Base-by-base conservation (phyloP, 2,888 invertebrate species). In the Andrena fulva region DNA sequence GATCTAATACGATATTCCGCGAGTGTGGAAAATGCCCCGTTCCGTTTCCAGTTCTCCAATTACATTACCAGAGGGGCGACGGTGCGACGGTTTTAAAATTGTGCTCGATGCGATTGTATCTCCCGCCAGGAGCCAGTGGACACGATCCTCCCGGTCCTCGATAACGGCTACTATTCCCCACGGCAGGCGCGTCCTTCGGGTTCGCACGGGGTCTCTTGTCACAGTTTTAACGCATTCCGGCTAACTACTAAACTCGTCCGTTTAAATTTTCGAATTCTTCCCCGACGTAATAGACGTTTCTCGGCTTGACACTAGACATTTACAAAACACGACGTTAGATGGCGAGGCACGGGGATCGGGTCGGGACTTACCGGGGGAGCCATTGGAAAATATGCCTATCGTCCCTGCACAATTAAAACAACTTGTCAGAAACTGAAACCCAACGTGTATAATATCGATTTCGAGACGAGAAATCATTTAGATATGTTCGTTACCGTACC, bases 201-300 rank as follows among this genome's bases (percentile, higher is more conserved):
- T 78, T 78, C 35, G 42, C 67, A 56, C 20, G 56, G 27, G 52
- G 42, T 35, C 24, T 54, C 71, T 84, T 68, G 82, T 76, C 79
- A 71, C 80, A 71, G 80, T 82, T 75, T 79, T 79, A 84, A 81
- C 84, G 75, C 84, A 81, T 80, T 69, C 79, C 76, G 72, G 64
- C 59, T 50, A 56, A 80, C 62, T 77, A 70, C 70, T 42, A 71
- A 75, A 83, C 77, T 79, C 74, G 67, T 52, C 66, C 84, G 87
- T 89, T 89, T 79, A 77, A 90, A 90, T 88, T 90, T 89, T 89
- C 90, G 87, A 89, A 89, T 85, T 89, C 82, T 66, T 82, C 82
- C 63, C 80, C 74, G 68, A 75, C 83, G 79, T 76, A 72, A 80
- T 84, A 82, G 73, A 85, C 70, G 85, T 80, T 72, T 79, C 77